Base-by-base conservation (phyloP, 2,113 vertebrate genomes). In the Podiceps cristatus region DNA sequence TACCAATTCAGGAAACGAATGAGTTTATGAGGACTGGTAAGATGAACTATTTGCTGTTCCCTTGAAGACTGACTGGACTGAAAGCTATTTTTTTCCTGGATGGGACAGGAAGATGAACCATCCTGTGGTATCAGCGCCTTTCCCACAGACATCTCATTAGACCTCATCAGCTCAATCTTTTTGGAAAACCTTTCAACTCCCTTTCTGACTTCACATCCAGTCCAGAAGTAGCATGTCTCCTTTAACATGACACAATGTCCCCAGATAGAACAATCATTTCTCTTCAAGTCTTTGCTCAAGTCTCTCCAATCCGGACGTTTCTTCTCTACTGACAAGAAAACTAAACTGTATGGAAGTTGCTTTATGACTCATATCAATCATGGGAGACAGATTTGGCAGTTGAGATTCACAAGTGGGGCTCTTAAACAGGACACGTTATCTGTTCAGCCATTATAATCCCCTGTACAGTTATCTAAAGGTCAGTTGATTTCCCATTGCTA, bases 1-100 rank as follows among this genome's bases (percentile, higher is more conserved):
- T 95, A 84, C 23, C 78, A 44, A 81, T 93, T 58, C 53, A 88
- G 87, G 91, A 95, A 92, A 91, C 33, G 25, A 62, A 62, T 64
- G 69, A 68, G 29, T 79, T 76, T 49, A 82, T 81, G n/a, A 86
- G 52, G 31, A 55, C 33, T 86, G 88, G 86, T 95, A 96, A 85
- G 72, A 91, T 68, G 50, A 95, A 40, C n/a, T 88, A 15, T 71
- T 55, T 92, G 75, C 33, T 84, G 5, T 40, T 97, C 59, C 52
- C 86, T 81, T 91, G 72, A 74, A 78, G 66, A 67, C 31, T 58
- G 63, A 76, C 29, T 74, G 50, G 31, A 47, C 60, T 84, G 82
- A 71, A 77, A 92, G 27, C 11, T 63, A 20, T 18, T 75, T n/a
- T 22, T 55, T 80, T 49, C 94, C 79, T 78, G 59, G 55, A 84